A percentile compares a stretch with the other conserved stretches of the same genome.
phyloP scores from a whole-genome alignment of 2,113 vertebrate genomes.

The Neodon shergylaensis region DNA sequence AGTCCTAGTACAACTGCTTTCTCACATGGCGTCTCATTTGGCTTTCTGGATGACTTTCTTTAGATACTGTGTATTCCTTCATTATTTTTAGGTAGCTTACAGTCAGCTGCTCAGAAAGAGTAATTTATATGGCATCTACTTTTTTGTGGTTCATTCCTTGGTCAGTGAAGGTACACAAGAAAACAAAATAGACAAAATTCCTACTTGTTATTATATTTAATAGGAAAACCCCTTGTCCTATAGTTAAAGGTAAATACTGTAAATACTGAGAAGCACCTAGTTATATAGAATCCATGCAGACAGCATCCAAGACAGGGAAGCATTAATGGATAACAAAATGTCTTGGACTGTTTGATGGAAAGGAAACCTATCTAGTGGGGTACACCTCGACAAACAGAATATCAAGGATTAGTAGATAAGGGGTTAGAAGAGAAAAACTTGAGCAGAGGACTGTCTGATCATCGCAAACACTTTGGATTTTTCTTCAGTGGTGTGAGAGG shows the following conservation, averaged over 20 bases:
- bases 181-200: not conserved
- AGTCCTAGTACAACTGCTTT: too few species aligned
- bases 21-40: not conserved
- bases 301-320: not conserved
- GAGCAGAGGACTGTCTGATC: not conserved
- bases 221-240: not conserved
- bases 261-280: not conserved
- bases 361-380: rapidly evolving
- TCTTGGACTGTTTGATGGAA: not conserved
- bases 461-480: not conserved
- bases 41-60: not conserved
- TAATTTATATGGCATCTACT: not conserved
- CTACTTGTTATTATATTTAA: not conserved
- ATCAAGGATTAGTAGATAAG: too few species aligned
- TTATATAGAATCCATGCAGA: not conserved
- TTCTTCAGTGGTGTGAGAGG: not conserved
- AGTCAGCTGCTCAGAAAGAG: not conserved
- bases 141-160: not conserved
- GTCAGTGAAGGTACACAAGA: not conserved
- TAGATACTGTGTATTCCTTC: not conserved
- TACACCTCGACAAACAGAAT: too few species aligned
- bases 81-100: not conserved
- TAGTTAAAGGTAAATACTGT: not conserved
- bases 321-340: not conserved
- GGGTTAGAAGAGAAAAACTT: not conserved